phyloP scores from a whole-genome alignment of 2,888 invertebrate genomes.

The Dyspetes luteomarginatus region DNA sequence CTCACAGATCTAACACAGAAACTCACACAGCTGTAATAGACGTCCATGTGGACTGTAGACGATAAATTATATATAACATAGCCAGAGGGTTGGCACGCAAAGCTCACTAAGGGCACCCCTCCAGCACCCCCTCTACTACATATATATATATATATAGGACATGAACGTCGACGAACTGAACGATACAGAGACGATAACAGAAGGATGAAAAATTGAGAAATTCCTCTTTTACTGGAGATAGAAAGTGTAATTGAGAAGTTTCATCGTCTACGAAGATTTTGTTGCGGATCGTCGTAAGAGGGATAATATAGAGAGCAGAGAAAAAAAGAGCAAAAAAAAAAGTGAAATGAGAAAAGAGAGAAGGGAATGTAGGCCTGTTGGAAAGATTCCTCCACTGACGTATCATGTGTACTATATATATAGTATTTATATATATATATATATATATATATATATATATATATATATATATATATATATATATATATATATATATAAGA shows the following conservation, averaged over 20 bases:
- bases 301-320: conserved; percentile 22
- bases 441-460: neutral
- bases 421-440: no score
- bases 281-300: conserved; percentile 22
- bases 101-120: no score
- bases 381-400: conserved; percentile 69
- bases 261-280: conserved; percentile 26
- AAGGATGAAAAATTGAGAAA: conserved; percentile 27
- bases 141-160: conserved; percentile 2
- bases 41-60: no score
- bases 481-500: neutral
- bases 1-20: no score
- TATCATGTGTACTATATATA: conserved; percentile 45
- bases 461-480: neutral
- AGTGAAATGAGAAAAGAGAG: neutral
- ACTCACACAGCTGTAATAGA: no score
- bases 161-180: neutral
- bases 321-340: neutral
- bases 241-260: conserved; percentile 54
- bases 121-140: no score
- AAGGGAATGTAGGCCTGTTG: conserved; percentile 62
- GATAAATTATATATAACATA: no score
- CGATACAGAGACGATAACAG: conserved; percentile 19
- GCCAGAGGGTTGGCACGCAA: no score
- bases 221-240: conserved; percentile 22